These are phyloP conservation scores for Tineola bisselliella DNA, from an alignment of 2,888 invertebrate species.

Conservation along the genomic window DNA sequence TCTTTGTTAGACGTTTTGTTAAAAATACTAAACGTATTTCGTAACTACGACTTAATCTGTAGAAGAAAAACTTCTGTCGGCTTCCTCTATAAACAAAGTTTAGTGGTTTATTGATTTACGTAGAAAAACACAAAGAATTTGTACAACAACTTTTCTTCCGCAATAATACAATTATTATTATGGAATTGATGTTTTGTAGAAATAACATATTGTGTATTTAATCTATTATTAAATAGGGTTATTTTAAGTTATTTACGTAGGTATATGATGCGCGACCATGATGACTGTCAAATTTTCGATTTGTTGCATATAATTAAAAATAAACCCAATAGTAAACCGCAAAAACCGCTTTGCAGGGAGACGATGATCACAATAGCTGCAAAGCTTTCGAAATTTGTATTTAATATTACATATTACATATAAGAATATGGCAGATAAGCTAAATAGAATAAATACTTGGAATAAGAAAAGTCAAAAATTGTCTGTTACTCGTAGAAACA, in stretches of 20 bases:
- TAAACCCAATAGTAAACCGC: too few relatives aligned
- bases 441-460: background rate
- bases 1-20: background rate
- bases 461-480: background rate
- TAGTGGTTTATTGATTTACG: constrained; percentile 12
- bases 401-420: too few relatives aligned
- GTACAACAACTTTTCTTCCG: background rate
- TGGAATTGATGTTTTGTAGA: background rate
- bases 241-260: too few relatives aligned
- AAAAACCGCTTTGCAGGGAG: too few relatives aligned
- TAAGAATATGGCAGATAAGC: too few relatives aligned
- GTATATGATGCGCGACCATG: too few relatives aligned
- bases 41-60: background rate
- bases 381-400: too few relatives aligned
- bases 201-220: too few relatives aligned
- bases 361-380: too few relatives aligned
- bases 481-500: background rate
- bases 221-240: too few relatives aligned
- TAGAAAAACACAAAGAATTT: constrained; percentile 6
- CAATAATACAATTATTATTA: background rate
- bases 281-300: too few relatives aligned
- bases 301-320: too few relatives aligned
- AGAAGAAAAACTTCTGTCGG: background rate
- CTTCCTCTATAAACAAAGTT: background rate
- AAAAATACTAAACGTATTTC: background rate